Percentiles rank a stretch among this genome's conserved stretches.
Conservation (phyloP, 2,888 invertebrate genomes). For the Eupsilia transversa region DNA sequence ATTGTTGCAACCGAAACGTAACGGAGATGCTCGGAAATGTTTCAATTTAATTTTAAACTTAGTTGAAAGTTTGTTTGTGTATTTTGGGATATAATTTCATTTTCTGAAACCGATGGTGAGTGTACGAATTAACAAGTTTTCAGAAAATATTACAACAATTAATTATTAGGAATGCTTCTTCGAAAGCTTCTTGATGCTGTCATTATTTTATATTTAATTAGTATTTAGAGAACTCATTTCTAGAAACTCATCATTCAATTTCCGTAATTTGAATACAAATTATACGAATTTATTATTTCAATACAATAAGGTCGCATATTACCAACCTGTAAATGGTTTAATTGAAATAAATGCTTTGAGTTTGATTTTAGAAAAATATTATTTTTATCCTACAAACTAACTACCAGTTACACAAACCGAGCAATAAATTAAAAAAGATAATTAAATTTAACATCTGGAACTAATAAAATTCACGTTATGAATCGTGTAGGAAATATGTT, state of each 20-base stretch:
- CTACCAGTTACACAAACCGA: background rate
- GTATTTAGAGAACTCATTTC: background rate
- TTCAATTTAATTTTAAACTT: conserved; percentile 40
- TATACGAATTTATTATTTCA: no score
- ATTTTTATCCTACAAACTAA: no score
- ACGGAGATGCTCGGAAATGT: conserved; percentile 19
- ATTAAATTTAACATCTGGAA: no score
- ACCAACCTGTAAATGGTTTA: no score
- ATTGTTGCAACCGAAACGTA: conserved; percentile 41
- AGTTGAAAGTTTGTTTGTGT: conserved; percentile 4
- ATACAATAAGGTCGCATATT: no score
- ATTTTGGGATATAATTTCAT: background rate
- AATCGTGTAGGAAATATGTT: background rate
- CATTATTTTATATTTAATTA: background rate
- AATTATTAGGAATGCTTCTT: background rate
- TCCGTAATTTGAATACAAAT: background rate
- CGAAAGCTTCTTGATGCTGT: background rate
- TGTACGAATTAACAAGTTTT: background rate
- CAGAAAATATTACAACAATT: background rate
- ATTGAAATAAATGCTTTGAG: no score
- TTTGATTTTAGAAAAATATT: no score
- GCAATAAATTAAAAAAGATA: no score
- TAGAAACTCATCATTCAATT: background rate
- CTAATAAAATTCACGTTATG: background rate
- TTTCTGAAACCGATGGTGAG: conserved; percentile 10